Evolutionary conservation across 1,140 invertebrate species (phyloP), one percentile per base, ranked within the genome.

Genomic region (Macrocentrus cingulum): DNA sequence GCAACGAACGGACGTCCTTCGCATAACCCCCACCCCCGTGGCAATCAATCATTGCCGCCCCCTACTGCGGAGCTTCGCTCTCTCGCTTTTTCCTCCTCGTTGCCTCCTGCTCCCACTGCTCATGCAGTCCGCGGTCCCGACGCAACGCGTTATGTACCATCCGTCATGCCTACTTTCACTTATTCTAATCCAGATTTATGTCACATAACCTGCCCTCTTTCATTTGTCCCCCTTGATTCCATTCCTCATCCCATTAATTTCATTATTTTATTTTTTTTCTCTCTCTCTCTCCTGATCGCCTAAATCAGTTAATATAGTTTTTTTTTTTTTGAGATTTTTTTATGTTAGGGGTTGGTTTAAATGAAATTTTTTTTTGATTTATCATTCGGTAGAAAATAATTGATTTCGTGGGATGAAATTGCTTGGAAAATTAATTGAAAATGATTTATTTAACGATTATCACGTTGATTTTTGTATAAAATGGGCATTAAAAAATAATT

Each of bases 1-100:
- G 9, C 23, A n/a, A 20, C 23, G 36, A 11, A 32, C 39, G 18
- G 41, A 34, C 13, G 18, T 60, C 18, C 39, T 46, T 41, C 34
- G 34, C 11, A 11, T n/a, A 48, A 45, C 25, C 45, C 49, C 48
- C 25, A 19, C 41, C 49, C 48, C 25, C 42, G 56, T 42, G 36
- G 49, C 53, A 59, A 62, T 62, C 61, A 62, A 59, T 62, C 56
- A 59, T 49, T 13, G 20, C 45, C n/a, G 41, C 50, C 49, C 50
- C 50, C 54, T 48, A 39, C 54, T 49, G 55, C 42, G 18, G 22
- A 32, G 19, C 39, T 46, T 5, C 8, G 11, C 18, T 11, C 37
- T 51, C 19, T 51, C 22, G 22, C 39, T 52, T n/a, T 51, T 19
- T 44, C 36, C 22, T n/a, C 37, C 18, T 15, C 50, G 25, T 42